Evolutionary conservation across 37 sponge, comb jelly and placozoan genomes (phyloP).

Genomic region (Chondrosia reniformis): DNA sequence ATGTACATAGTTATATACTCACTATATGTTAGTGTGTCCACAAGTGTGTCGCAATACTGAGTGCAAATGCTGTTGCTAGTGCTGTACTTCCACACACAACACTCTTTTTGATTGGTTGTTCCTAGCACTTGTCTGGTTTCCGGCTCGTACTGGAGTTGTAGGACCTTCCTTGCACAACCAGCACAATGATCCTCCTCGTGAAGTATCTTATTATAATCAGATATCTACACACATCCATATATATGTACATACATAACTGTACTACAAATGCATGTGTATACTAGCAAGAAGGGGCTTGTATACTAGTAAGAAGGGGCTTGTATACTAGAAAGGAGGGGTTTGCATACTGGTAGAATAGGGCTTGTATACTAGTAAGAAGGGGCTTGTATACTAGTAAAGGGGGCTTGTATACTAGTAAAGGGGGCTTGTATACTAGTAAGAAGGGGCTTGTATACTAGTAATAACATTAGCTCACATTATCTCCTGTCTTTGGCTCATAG

Average conservation of each 20-base stretch:
- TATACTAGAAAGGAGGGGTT: too few species aligned
- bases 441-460: too few species aligned
- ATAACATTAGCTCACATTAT: constrained; percentile 54
- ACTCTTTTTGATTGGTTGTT: constrained; percentile 41
- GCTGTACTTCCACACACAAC: constrained; percentile 38
- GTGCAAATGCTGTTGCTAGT: constrained; percentile 24
- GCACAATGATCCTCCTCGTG: not conserved
- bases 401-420: not conserved
- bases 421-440: not conserved
- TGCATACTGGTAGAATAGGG: not conserved
- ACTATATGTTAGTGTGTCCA: constrained; percentile 54
- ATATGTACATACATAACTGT: not conserved
- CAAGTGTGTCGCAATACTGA: constrained; percentile 23
- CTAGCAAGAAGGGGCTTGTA: not conserved
- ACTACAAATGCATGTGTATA: not conserved
- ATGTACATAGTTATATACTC: constrained; percentile 3
- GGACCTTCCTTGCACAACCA: not conserved
- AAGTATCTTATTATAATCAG: not conserved
- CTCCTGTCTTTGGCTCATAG: constrained; percentile 82
- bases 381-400: too few species aligned
- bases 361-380: not conserved
- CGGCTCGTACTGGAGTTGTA: not conserved
- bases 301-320: not conserved
- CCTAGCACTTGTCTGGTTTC: constrained; percentile 3
- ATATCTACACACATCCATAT: not conserved